phyloP scores from a whole-genome alignment of 2,113 vertebrate species.

The Neodon shergylaensis region DNA sequence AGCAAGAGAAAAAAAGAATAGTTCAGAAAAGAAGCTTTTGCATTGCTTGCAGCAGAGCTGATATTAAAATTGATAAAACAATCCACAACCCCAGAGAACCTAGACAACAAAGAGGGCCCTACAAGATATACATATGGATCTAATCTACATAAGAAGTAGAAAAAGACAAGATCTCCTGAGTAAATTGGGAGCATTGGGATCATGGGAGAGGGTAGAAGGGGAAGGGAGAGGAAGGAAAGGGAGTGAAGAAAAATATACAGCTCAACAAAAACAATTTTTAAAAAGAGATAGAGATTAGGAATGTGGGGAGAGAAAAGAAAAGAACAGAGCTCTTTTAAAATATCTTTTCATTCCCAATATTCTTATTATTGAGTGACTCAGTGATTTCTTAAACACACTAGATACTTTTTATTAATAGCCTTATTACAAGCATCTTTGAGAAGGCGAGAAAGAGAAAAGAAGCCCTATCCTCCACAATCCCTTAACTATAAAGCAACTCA shows the following conservation, averaged over 20 bases:
- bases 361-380: not conserved
- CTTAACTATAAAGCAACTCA: not conserved
- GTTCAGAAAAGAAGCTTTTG: not conserved
- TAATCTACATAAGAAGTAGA: no score
- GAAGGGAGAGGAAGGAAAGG: no score
- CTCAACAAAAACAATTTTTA: no score
- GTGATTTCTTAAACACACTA: not conserved
- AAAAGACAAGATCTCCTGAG: no score
- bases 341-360: not conserved
- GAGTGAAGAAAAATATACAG: no score
- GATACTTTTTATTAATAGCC: not conserved
- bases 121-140: not conserved
- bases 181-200: no score
- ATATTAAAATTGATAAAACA: not conserved
- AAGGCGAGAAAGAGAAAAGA: not conserved
- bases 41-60: not conserved
- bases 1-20: not conserved
- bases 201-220: no score
- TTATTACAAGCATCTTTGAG: not conserved
- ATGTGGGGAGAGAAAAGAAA: not conserved
- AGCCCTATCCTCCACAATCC: not conserved
- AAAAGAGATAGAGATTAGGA: slow-evolving; percentile 19
- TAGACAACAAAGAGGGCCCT: no score
- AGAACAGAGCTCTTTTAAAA: not conserved
- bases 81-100: no score